Base-by-base conservation (phyloP, 2,113 vertebrate genomes). In the Cottus gobio region DNA sequence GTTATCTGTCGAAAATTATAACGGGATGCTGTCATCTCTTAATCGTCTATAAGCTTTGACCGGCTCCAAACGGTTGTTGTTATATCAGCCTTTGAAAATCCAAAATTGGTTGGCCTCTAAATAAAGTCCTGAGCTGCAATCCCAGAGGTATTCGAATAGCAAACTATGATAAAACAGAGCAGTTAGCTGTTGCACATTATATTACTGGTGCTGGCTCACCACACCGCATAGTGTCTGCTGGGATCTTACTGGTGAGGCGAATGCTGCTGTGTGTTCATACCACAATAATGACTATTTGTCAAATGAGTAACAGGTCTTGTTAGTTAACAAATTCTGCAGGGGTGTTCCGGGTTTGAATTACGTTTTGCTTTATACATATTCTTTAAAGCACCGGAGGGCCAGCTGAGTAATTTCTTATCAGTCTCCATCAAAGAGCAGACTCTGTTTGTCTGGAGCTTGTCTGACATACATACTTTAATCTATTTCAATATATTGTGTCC, bases 121-220 rank as follows among this genome's bases (percentile, higher is more conserved):
- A 86, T 70, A 79, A 30, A 67, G 48, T 56, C 37, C 62, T 87
- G 72, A 87, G 28, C 83, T 1, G 3, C 60, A 46, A 18, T 83
- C 54, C 34, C 65, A 26, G 22, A 34, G 39, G 68, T 69, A 85
- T 91, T 89, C 89, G 80, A 85, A 86, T 88, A 62, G 68, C 85
- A 89, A 90, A 92, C 73, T 62, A n/a, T 79, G 65, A 65, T 69
- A 24, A 52, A 66, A 44, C 39, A 20, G 39, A 65, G 24, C 24
- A 20, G n/a, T 39, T 61, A 63, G 12, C 36, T 42, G 0, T 37
- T 39, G n/a, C 37, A 18, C 39, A 28, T 28, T 64, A 44, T 28
- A 65, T 65, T 65, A 39, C 22, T 22, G 31, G 16, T n/a, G 34
- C 60, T 37, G 56, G 26, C 26, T 58, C 28, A 31, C 56, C 15